Evolutionary conservation across 2,113 vertebrate species (phyloP).

Genomic region (Tretioscincus oriximinensis): DNA sequence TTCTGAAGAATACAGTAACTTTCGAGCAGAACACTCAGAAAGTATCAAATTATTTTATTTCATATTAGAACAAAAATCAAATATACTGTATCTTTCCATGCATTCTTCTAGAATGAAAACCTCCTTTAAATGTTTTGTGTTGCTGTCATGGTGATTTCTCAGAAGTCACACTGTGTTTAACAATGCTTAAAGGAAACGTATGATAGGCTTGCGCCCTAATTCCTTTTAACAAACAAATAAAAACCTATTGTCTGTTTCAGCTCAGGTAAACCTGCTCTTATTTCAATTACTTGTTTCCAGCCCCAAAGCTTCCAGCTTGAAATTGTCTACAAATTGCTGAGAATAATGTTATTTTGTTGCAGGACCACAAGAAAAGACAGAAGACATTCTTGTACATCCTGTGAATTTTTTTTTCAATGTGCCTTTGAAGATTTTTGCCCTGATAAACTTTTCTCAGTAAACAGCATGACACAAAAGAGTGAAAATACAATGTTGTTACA

Average conservation of each 20-base stretch:
- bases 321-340: not conserved
- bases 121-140: no score
- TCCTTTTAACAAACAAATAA: not conserved
- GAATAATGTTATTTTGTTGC: conserved; percentile 4
- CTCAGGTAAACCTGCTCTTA: not conserved
- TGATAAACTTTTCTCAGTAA: not conserved
- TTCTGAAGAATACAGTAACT: no score
- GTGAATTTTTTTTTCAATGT: not conserved
- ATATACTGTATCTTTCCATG: no score
- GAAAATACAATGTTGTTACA: not conserved
- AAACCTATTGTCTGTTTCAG: not conserved
- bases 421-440: not conserved
- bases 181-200: no score
- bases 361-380: not conserved
- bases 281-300: not conserved
- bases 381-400: not conserved
- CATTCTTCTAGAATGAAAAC: no score
- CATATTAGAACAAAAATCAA: no score
- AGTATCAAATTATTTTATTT: no score
- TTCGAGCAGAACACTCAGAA: no score
- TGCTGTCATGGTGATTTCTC: no score
- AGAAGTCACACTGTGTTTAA: no score
- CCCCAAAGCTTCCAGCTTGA: not conserved
- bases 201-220: not conserved
- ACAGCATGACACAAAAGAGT: not conserved